These are phyloP conservation scores for Dermochelys coriacea DNA, from an alignment of 2,797 vertebrate genomes.

Conservation along the genomic window DNA sequence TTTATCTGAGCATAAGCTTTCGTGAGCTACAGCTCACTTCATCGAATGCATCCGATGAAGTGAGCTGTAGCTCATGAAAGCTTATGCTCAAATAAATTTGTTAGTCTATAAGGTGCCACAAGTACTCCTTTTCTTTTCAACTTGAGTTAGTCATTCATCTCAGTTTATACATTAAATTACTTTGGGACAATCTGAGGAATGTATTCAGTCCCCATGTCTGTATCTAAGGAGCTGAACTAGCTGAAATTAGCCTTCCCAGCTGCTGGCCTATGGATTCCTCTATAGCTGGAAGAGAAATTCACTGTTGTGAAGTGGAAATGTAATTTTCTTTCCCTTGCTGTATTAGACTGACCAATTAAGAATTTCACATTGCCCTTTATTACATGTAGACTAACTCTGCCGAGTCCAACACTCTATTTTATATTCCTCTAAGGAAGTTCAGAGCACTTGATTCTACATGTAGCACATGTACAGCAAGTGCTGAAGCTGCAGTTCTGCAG, in stretches of 20 bases:
- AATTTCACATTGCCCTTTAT: not conserved
- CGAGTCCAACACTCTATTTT: not conserved
- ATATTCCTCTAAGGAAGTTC: not conserved
- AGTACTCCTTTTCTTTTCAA: too few species aligned
- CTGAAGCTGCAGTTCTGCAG: not conserved
- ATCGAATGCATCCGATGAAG: too few species aligned
- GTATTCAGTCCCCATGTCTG: rapidly evolving
- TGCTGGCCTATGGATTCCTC: rapidly evolving
- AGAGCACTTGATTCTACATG: not conserved
- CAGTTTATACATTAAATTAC: not conserved
- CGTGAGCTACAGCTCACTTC: too few species aligned
- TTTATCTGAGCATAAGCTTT: too few species aligned
- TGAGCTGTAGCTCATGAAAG: too few species aligned
- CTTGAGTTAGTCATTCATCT: not conserved
- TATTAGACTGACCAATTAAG: not conserved
- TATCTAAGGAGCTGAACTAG: not conserved
- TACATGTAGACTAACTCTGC: not conserved
- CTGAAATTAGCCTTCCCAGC: not conserved
- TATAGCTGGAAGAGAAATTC: not conserved
- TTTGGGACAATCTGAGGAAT: not conserved
- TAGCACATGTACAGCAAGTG: not conserved
- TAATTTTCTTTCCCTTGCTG: not conserved
- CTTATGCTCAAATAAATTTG: too few species aligned
- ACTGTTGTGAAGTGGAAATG: not conserved
- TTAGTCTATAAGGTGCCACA: too few species aligned